Percentiles rank a stretch among this genome's conserved stretches.
These are phyloP conservation scores for Acronicta psi DNA, from an alignment of 2,888 invertebrate species.

Conservation along the genomic window DNA sequence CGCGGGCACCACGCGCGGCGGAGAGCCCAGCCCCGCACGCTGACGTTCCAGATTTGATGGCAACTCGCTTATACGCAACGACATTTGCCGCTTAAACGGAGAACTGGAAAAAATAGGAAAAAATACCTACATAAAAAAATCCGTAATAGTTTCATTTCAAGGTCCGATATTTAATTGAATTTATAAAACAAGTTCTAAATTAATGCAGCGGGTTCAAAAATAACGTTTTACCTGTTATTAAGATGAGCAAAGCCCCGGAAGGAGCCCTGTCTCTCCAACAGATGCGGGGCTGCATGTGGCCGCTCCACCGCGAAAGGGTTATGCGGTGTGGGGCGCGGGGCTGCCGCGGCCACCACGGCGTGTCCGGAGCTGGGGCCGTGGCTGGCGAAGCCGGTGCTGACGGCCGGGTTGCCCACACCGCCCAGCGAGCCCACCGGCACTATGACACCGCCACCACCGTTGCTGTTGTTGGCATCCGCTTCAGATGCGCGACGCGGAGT, in stretches of 20 bases:
- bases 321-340: conserved; percentile 84
- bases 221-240: conserved; percentile 82
- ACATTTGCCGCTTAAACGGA: conserved; percentile 98
- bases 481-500: conserved; percentile 79
- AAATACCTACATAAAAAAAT: not conserved
- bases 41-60: conserved; percentile 97
- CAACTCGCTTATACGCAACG: conserved; percentile 97
- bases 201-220: not conserved
- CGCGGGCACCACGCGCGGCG: conserved; percentile 91
- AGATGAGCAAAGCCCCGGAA: conserved; percentile 96
- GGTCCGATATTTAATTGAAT: no score
- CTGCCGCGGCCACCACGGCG: conserved; percentile 57
- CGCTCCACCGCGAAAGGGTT: conserved; percentile 98
- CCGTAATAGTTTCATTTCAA: no score
- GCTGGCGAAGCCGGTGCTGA: conserved; percentile 13
- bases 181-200: no score
- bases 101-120: conserved; percentile 90
- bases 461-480: conserved; percentile 67
- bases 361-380: conserved; percentile 33
- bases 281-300: conserved; percentile 97
- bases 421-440: conserved; percentile 51
- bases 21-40: conserved; percentile 92
- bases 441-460: conserved; percentile 23
- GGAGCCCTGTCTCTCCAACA: conserved; percentile 98
- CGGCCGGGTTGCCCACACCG: conserved; percentile 42